Base-by-base conservation (phyloP, 1,140 invertebrate genomes). In the Camponotus floridanus region DNA sequence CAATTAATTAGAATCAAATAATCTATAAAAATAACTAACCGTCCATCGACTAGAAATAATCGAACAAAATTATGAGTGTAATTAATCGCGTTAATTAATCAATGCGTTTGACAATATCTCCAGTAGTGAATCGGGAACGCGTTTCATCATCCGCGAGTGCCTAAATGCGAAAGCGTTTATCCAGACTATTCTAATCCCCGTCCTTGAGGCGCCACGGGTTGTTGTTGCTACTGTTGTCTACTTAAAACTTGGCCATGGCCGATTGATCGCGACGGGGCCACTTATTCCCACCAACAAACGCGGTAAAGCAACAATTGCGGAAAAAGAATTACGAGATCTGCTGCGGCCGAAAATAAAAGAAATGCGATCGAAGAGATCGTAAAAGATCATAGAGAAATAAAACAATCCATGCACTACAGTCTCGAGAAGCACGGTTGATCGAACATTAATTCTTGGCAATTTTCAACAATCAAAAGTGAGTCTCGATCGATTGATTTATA, bases 101-200 rank as follows among this genome's bases (percentile, higher is more conserved):
- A 18, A 7, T 36, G 7, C 9, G 13, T 73, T 42, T 8, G 13
- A 68, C 11, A 21, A 64, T 18, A 15, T 9, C 55, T 48, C 9
- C 70, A 26, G 9, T 26, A 7, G 59, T 45, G 45, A 73, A 79
- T 86, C 57, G 70, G 45, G 78, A 62, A 18, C 61, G 68, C 36
- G 67, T 45, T 86, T 61, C 21, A 39, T 85, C 76, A 85, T 80
- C 42, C 45, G 21, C 62, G 48, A 33, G 33, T 51, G 42, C 51
- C 62, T 61, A 80, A 79, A 85, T 80, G 26, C 76, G 48, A 51
- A 65, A 83, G 13, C 55, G 55, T 83, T 83, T 83, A 73, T 42
- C 42, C 9, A 55, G 80, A 87, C 76, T 89, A 90, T 90, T 86
- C 88, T 90, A 87, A 87, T 81, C 64, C 45, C n/a, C 51, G 86